phyloP scores from a whole-genome alignment of 2,113 vertebrate species.

The Hippotragus niger region DNA sequence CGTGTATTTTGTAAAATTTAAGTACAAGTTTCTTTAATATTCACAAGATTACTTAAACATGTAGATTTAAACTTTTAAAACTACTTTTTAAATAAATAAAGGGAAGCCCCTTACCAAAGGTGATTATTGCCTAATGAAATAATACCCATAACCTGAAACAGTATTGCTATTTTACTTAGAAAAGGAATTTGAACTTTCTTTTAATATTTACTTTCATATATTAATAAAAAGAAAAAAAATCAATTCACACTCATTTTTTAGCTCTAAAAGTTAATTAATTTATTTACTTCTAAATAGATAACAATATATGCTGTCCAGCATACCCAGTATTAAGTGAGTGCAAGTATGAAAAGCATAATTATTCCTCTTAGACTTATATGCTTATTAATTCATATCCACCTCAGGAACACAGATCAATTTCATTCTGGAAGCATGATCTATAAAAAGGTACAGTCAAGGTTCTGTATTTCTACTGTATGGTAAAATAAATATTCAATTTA shows the following conservation, averaged over 20 bases:
- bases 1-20: not conserved
- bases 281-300: not conserved
- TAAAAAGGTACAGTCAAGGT: not conserved
- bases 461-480: not conserved
- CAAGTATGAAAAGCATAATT: not conserved
- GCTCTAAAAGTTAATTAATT: not conserved
- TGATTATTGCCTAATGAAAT: not conserved
- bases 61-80: not conserved
- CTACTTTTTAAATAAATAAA: not conserved
- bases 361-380: not conserved
- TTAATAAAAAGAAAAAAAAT: not conserved
- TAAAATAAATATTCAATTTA: constrained; percentile 36
- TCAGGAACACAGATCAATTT: constrained; percentile 4
- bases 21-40: not conserved
- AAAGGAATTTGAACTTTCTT: not conserved
- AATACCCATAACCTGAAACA: not conserved
- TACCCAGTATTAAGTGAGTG: not conserved
- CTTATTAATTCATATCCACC: not conserved
- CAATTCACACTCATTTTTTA: not conserved
- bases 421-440: not conserved
- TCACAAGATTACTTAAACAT: not conserved
- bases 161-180: not conserved
- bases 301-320: not conserved
- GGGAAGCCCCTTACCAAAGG: not conserved
- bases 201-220: not conserved